phyloP scores from a whole-genome alignment of 2,888 invertebrate species.

The Penaeus monodon region DNA sequence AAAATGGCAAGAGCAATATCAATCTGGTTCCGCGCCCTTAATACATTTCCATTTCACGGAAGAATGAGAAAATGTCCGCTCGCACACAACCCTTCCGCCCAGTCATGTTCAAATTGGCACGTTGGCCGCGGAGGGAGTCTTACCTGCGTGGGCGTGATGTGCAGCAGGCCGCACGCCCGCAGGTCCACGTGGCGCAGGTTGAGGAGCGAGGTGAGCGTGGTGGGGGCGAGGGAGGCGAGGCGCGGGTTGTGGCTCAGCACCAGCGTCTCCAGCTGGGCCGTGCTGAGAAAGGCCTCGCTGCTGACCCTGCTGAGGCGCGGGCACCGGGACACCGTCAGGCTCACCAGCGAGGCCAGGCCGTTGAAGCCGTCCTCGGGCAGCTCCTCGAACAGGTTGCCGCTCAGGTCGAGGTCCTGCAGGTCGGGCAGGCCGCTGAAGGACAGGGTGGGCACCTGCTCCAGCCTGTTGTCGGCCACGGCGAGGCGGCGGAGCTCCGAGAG shows the following conservation, averaged over 20 bases:
- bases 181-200: conserved; percentile 58
- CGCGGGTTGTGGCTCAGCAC: conserved; percentile 58
- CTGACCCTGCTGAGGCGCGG: conserved; percentile 58
- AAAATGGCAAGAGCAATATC: too few species aligned
- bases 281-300: conserved; percentile 58
- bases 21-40: background rate
- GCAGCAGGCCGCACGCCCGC: conserved; percentile 59
- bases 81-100: background rate
- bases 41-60: background rate
- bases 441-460: conserved; percentile 44
- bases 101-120: background rate
- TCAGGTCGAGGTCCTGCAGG: conserved; percentile 50
- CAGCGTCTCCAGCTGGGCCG: conserved; percentile 35
- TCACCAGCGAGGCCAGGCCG: conserved; percentile 35
- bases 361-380: conserved; percentile 55
- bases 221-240: conserved; percentile 48
- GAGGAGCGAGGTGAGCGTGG: conserved; percentile 57
- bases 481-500: conserved; percentile 49
- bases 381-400: conserved; percentile 62
- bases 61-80: background rate
- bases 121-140: background rate
- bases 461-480: conserved; percentile 56
- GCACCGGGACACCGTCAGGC: conserved; percentile 55
- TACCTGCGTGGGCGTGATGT: conserved; percentile 63
- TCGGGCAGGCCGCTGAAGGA: conserved; percentile 38